These are phyloP conservation scores for Orthonyx spaldingii DNA, from an alignment of 2,113 vertebrate genomes.

Conservation along the genomic window DNA sequence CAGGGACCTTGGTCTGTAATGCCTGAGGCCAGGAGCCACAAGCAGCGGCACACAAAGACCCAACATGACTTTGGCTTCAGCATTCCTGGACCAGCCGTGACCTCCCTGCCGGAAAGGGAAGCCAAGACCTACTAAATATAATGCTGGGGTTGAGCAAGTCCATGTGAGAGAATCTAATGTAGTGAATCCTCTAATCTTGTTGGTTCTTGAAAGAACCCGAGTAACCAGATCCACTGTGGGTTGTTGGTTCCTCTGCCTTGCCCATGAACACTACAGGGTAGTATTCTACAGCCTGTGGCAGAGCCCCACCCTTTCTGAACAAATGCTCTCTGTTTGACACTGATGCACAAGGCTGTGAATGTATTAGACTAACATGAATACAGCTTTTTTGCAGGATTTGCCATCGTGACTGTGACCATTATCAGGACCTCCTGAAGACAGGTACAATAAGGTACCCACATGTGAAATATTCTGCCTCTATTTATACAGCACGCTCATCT, in stretches of 20 bases:
- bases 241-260: not conserved
- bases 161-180: not conserved
- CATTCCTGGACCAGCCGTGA: not conserved
- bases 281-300: not conserved
- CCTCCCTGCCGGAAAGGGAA: not conserved
- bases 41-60: not conserved
- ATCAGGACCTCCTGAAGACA: not conserved
- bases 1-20: not conserved
- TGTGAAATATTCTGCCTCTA: not conserved
- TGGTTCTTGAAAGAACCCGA: not conserved
- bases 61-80: not conserved
- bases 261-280: not conserved
- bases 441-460: not conserved
- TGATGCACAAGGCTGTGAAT: not conserved
- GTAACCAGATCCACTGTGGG: not conserved
- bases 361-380: not conserved
- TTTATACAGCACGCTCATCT: not conserved
- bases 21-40: fast-evolving
- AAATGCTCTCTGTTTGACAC: not conserved
- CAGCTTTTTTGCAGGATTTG: not conserved
- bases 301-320: not conserved
- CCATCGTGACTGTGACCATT: not conserved
- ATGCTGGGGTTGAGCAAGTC: not conserved
- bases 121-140: not conserved
- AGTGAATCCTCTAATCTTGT: not conserved